phyloP scores from a whole-genome alignment of 2,113 vertebrate genomes.

The Saccopteryx leptura region DNA sequence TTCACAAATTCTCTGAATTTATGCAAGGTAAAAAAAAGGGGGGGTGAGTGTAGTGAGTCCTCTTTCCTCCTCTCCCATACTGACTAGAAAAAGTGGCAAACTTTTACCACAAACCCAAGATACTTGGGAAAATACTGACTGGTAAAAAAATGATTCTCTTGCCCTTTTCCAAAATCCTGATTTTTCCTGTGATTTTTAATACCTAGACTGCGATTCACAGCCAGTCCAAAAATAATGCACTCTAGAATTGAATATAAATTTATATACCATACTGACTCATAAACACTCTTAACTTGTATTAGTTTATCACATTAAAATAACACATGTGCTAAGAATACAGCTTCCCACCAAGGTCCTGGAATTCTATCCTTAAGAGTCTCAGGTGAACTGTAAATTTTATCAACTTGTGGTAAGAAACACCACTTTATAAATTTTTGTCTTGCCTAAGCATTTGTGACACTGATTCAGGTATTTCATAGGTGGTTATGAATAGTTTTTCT shows the following conservation, averaged over 20 bases:
- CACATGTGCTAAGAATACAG: conserved; percentile 5
- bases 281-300: background rate
- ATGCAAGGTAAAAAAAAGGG: background rate
- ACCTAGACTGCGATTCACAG: background rate
- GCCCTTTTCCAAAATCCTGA: background rate
- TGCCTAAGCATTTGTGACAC: conserved; percentile 16
- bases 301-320: background rate
- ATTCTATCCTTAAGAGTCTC: background rate
- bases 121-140: background rate
- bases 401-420: background rate
- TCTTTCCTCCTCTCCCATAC: background rate
- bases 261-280: background rate
- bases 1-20: background rate
- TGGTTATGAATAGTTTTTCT: background rate
- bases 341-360: conserved; percentile 8
- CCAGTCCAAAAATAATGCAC: background rate
- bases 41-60: background rate
- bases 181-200: background rate
- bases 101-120: conserved; percentile 36
- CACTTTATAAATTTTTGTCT: background rate
- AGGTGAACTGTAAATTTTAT: background rate
- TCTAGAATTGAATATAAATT: conserved; percentile 34
- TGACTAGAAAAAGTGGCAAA: background rate
- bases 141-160: background rate
- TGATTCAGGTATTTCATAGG: background rate